A percentile compares a stretch with the other conserved stretches of the same genome.
phyloP scores from a whole-genome alignment of 2,113 vertebrate species.

The Arothron firmamentum region DNA sequence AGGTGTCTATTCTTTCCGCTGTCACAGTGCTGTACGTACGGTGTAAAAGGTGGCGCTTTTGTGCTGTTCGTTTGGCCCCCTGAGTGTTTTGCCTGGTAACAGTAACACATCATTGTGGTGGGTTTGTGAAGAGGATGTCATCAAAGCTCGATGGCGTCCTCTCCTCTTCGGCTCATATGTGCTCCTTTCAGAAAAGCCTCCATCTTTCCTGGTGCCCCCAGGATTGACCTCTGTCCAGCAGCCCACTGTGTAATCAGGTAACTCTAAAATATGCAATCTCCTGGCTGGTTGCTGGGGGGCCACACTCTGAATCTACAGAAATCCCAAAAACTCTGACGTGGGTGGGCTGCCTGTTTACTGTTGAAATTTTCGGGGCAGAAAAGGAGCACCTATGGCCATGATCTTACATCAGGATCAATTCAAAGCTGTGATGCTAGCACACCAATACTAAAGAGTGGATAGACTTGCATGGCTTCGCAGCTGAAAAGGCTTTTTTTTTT shows the following conservation, averaged over 20 bases:
- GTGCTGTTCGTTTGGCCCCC: slow-evolving; percentile 46
- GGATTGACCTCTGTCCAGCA: slow-evolving; percentile 55
- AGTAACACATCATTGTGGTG: slow-evolving; percentile 33
- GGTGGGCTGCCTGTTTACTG: slow-evolving; percentile 47
- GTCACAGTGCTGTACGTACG: slow-evolving; percentile 69
- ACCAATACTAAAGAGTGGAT: slow-evolving; percentile 50
- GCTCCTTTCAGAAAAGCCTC: slow-evolving; percentile 51
- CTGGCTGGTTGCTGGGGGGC: slow-evolving; percentile 42
- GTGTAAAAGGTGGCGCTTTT: slow-evolving; percentile 64
- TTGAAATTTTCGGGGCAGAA: slow-evolving; percentile 42
- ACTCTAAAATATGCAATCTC: slow-evolving; percentile 74
- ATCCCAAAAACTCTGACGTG: slow-evolving; percentile 42
- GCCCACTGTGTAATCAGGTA: slow-evolving; percentile 65
- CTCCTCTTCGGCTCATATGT: slow-evolving; percentile 49
- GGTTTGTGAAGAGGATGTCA: slow-evolving; percentile 53
- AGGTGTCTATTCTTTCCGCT: slow-evolving; percentile 71
- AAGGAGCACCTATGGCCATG: slow-evolving; percentile 66
- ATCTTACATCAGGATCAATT: slow-evolving; percentile 56
- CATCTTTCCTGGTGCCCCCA: slow-evolving; percentile 42
- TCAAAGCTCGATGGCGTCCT: slow-evolving; percentile 44
- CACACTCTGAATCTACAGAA: slow-evolving; percentile 30
- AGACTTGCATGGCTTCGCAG: slow-evolving; percentile 70
- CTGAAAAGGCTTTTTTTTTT: slow-evolving; percentile 53
- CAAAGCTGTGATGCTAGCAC: slow-evolving; percentile 62
- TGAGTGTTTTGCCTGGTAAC: slow-evolving; percentile 55